phyloP scores from a whole-genome alignment of 2,888 invertebrate genomes.

The Endomychus coccineus region DNA sequence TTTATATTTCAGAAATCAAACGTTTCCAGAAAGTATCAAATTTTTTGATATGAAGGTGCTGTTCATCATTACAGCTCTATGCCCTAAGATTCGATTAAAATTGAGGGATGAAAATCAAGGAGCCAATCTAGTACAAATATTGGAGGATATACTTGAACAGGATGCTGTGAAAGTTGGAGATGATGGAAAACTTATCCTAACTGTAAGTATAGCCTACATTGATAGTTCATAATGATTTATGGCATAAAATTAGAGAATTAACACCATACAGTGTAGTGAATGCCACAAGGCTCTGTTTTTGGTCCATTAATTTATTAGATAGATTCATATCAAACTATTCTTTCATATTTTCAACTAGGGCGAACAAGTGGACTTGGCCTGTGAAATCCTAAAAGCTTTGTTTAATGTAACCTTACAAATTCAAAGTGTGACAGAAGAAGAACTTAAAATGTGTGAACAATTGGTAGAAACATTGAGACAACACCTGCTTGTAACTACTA shows the following conservation, averaged over 20 bases:
- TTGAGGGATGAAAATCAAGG: slow-evolving; percentile 64
- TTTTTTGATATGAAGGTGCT: slow-evolving; percentile 82
- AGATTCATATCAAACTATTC: background rate
- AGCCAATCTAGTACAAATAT: slow-evolving; percentile 58
- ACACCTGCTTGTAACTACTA: slow-evolving; percentile 55
- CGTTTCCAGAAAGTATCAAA: slow-evolving; percentile 63
- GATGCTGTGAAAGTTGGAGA: slow-evolving; percentile 2
- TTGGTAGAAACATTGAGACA: slow-evolving; percentile 65
- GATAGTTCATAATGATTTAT: too few relatives aligned
- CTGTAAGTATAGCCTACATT: slow-evolving; percentile 9
- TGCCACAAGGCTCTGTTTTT: too few relatives aligned
- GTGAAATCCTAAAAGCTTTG: slow-evolving; percentile 70
- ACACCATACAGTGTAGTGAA: too few relatives aligned
- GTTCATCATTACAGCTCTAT: slow-evolving; percentile 81
- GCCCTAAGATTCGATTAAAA: slow-evolving; percentile 57
- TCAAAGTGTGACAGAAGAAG: slow-evolving; percentile 50
- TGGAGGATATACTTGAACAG: slow-evolving; percentile 56
- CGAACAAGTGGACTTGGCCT: slow-evolving; percentile 54
- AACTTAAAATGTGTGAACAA: slow-evolving; percentile 63
- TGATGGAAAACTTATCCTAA: slow-evolving; percentile 6
- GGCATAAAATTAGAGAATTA: too few relatives aligned
- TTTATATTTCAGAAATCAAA: slow-evolving; percentile 52
- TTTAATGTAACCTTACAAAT: slow-evolving; percentile 64
- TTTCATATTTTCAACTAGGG: slow-evolving; percentile 43
- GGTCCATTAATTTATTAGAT: too few relatives aligned